Conservation (phyloP, 2,113 vertebrate genomes). For the Otocyon megalotis region DNA sequence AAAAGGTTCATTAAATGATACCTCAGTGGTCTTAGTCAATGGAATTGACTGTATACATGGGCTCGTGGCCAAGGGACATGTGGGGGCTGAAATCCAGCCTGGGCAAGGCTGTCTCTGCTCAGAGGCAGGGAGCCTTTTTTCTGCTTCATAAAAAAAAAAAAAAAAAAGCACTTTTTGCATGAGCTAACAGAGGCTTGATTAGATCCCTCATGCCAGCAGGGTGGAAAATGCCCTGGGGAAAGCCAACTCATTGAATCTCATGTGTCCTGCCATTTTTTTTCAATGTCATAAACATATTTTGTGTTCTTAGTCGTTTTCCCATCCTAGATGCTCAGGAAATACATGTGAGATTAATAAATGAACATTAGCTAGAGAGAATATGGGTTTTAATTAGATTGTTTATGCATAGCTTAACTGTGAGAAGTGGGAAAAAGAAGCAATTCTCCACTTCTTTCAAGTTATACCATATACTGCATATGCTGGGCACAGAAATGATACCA, state of each 20-base stretch:
- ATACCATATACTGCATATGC: too few species aligned
- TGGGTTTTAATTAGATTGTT: neutral
- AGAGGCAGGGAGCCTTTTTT: neutral
- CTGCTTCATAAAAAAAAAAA: neutral
- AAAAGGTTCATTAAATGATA: neutral
- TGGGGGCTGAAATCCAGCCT: neutral
- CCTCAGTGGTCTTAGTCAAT: neutral
- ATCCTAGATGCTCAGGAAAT: neutral
- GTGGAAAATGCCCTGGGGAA: slow-evolving; percentile 41
- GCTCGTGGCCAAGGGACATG: neutral
- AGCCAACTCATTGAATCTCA: neutral
- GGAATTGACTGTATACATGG: neutral
- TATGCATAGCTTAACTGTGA: neutral
- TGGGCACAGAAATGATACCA: neutral
- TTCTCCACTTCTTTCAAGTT: neutral
- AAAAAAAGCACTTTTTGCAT: neutral
- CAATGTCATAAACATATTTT: neutral
- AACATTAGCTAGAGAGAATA: neutral
- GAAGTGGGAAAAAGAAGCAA: neutral
- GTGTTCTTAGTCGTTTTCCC: neutral
- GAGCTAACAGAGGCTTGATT: neutral
- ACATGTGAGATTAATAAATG: neutral
- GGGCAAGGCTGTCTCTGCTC: neutral
- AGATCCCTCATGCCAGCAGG: neutral
- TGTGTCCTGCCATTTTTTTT: neutral